Conservation (phyloP, 2,797 vertebrate species). For the Coranthus polyacanthus region DNA sequence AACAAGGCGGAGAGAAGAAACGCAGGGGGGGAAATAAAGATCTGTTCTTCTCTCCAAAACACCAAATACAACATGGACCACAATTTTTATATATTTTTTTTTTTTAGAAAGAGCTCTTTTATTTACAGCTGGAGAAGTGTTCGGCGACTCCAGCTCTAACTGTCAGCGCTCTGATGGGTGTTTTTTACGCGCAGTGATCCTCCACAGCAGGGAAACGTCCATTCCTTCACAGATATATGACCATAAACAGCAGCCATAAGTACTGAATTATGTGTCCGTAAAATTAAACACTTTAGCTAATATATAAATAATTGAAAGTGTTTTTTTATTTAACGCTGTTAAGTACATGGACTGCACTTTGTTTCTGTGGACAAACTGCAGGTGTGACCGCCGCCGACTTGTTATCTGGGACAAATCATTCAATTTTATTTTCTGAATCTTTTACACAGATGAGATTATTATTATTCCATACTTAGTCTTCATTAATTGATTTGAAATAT, state of each 20-base stretch:
- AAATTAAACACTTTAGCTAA: neutral
- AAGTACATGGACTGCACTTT: too few relatives aligned
- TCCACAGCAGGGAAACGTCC: neutral
- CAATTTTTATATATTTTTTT: neutral
- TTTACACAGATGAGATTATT: too few relatives aligned
- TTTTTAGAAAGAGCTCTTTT: neutral
- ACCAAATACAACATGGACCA: constrained; percentile 14
- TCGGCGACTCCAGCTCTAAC: neutral
- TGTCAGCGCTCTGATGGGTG: neutral
- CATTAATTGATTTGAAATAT: too few relatives aligned
- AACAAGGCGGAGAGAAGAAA: constrained; percentile 67
- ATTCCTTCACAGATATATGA: neutral
- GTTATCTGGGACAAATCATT: too few relatives aligned
- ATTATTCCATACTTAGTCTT: too few relatives aligned
- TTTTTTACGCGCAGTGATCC: constrained; percentile 19
- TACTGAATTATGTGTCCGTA: neutral
- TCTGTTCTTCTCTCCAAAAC: constrained; percentile 17
- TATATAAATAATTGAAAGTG: too few relatives aligned
- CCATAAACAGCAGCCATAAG: neutral
- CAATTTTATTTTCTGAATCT: too few relatives aligned
- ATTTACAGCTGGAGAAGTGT: neutral
- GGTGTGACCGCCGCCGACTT: too few relatives aligned
- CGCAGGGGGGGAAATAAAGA: constrained; percentile 47
- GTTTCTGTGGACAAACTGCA: too few relatives aligned
- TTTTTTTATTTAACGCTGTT: too few relatives aligned